Base-by-base conservation (phyloP, 2,888 invertebrate genomes). In the Seira musarum region DNA sequence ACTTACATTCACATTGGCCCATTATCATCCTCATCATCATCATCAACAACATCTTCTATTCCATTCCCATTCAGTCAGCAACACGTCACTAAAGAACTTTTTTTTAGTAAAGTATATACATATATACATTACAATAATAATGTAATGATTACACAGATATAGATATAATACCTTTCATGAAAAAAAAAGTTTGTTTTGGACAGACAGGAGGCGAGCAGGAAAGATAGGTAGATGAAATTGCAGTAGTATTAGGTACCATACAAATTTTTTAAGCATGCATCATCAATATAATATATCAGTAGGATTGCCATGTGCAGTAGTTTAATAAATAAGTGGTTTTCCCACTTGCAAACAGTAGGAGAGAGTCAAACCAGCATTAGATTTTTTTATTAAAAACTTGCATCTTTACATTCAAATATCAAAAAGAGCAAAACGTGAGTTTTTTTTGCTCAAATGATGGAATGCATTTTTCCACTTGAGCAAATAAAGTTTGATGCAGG, bases 1-100 rank as follows among this genome's bases (percentile, higher is more conserved):
- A 80, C 74, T 74, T 60, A 80, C 61, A 75, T 75, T 66, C 80
- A 80, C 80, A 80, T 80, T 80, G 80, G 75, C 80, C 80, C 80
- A 80, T 80, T 80, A 80, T 80, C 80, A 80, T 76, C 74, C 67
- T 67, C 67, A 75, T 40, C 40, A 40, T 40, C 68, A 75, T 76
- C 68, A 30, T 72, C 72, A 72, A 61, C 72, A 70, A 61, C 72
- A 70, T 71, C 77, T 72, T 73, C 79, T 72, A 74, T 80, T 80
- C 72, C 72, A 72, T 72, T 65, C 76, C 74, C 80, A 80, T 71
- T 78, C 78, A 78, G 80, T 75, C 74, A 80, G 80, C 22, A 68
- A 60, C 49, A 80, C 80, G 73, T 69, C 73, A 74, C 68, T 74
- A 69, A 15, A 49, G 49, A 49, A 49, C 6, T 49, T n/a, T 49